Percentiles rank a stretch among this genome's conserved stretches.
Conservation (phyloP, 2,113 vertebrate genomes). For the Paralichthys olivaceus region DNA sequence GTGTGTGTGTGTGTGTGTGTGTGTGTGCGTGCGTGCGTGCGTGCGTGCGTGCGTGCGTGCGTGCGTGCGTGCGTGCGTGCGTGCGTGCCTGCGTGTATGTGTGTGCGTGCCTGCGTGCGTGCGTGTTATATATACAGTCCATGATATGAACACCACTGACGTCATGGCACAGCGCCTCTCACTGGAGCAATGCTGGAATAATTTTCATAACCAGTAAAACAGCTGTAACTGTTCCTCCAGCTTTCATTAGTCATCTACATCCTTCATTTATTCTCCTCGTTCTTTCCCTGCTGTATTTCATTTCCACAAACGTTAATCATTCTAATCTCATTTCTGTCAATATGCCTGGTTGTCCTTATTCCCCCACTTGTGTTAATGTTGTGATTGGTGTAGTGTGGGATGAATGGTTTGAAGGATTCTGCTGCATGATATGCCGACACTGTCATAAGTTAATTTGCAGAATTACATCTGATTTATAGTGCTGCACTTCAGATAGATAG, state of each 20-base stretch:
- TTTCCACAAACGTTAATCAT: conserved; percentile 42
- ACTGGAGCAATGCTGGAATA: too few species aligned
- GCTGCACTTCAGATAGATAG: conserved; percentile 46
- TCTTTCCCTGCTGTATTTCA: conserved; percentile 15
- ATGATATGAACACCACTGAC: too few species aligned
- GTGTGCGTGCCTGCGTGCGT: too few species aligned
- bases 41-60: background rate
- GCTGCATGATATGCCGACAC: conserved; percentile 5
- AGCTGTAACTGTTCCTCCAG: too few species aligned
- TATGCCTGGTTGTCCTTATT: conserved; percentile 2
- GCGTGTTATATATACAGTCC: background rate
- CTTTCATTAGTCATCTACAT: background rate
- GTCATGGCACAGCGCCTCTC: too few species aligned
- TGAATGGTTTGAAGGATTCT: conserved; percentile 26
- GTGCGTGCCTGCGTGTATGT: too few species aligned
- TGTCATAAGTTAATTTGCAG: conserved; percentile 20
- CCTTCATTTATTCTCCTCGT: conserved; percentile 14
- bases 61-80: background rate
- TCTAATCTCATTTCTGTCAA: conserved; percentile 40
- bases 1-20: too few species aligned
- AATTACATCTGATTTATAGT: conserved; percentile 56
- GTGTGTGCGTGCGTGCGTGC: too few species aligned
- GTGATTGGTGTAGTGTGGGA: conserved; percentile 30
- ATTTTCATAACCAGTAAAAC: too few species aligned
- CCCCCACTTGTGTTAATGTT: conserved; percentile 2